Evolutionary conservation across 2,797 vertebrate species (phyloP), one percentile per base, ranked within the genome.

Genomic region (Acanthurus leucopareius): DNA sequence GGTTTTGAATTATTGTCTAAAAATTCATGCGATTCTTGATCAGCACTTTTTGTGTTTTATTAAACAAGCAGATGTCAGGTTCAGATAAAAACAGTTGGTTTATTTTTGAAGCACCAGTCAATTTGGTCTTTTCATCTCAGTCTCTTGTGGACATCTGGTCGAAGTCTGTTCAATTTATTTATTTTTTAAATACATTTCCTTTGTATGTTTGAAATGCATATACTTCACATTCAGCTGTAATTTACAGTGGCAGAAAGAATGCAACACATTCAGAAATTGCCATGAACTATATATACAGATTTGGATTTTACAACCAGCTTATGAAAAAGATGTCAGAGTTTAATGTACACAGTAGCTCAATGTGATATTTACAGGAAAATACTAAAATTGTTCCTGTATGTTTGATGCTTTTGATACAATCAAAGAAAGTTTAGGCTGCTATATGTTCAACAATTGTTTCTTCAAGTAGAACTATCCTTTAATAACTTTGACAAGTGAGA

Each of bases 401-500:
- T 51, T 19, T 7, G n/a, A n/a, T 16, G 20, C 11, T 58, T 54
- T 78, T 40, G 5, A 58, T 67, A 56, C 0, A 52, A 71, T 42
- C 19, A 51, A 73, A 62, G 17, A 60, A 66, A 40, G 71, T n/a
- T 3, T 52, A 16, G 10, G 38, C 20, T 69, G 7, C n/a, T 67
- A 15, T 47, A 52, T 17, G 74, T 69, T 70, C 59, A 68, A 75
- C 35, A 79, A 78, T 38, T n/a, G 19, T 38, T 73, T 72, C 14
- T 57, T 9, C 11, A 67, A 69, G 76, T 17, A 63, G 16, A 10
- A 9, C 52, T 64, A 3, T 47, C 7, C 71, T 67, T 19, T 32
- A 51, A 71, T 60, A 75, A 66, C 20, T 80, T 35, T 3, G 79
- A 67, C 60, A 70, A 66, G 60, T 60, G 48, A 74, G 51, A 66